These are phyloP conservation scores for Pasiphila rectangulata DNA, from an alignment of 2,888 invertebrate species.

Conservation along the genomic window DNA sequence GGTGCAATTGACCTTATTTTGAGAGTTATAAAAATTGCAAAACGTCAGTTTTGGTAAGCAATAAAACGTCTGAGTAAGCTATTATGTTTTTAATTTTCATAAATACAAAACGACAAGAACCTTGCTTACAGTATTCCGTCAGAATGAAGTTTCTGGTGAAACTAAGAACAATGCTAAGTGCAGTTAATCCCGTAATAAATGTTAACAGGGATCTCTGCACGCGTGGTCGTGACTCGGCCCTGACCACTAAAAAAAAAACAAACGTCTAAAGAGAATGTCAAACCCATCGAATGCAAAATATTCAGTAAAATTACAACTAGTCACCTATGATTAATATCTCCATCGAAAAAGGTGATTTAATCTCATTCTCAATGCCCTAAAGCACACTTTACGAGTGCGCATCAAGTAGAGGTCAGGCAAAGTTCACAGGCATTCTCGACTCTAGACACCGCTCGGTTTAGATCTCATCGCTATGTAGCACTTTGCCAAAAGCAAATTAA, in stretches of 20 bases:
- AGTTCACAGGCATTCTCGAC: constrained; percentile 51
- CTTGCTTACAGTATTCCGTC: too few species aligned
- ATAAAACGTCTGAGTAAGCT: too few species aligned
- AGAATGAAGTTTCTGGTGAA: too few species aligned
- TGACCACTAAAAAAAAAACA: not conserved
- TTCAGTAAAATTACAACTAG: constrained; percentile 1
- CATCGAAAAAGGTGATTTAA: constrained; percentile 38
- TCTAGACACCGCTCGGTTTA: constrained; percentile 37
- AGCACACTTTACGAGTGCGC: constrained; percentile 38
- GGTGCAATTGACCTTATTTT: constrained; percentile 2
- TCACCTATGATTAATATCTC: constrained; percentile 25
- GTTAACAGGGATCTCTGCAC: not conserved
- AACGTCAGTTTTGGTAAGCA: too few species aligned
- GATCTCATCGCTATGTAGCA: constrained; percentile 43
- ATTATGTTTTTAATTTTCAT: too few species aligned
- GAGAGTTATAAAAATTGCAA: not conserved
- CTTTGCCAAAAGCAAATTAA: too few species aligned
- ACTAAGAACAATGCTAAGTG: too few species aligned
- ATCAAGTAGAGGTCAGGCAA: constrained; percentile 52
- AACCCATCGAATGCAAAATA: constrained; percentile 13
- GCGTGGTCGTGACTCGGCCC: not conserved
- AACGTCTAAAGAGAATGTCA: constrained; percentile 13
- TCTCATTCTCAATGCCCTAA: constrained; percentile 24
- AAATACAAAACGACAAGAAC: too few species aligned
- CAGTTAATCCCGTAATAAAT: not conserved